Conservation (phyloP, 2,888 invertebrate genomes). For the Cyclophora albipunctata region DNA sequence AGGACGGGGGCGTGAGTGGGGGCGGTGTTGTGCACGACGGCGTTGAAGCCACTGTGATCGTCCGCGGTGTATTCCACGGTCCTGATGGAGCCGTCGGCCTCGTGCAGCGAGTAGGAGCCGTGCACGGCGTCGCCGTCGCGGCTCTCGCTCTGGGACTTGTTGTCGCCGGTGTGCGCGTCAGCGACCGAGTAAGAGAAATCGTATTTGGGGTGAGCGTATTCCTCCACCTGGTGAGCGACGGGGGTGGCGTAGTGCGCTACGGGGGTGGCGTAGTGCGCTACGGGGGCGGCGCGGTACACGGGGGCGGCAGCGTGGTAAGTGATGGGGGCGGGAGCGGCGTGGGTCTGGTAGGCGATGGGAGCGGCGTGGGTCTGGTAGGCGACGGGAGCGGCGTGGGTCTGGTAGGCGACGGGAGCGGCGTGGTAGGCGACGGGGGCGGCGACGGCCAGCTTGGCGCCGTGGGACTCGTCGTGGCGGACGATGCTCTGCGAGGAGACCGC, state of each 20-base stretch:
- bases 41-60: constrained; percentile 63
- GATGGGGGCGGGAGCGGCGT: constrained; percentile 25
- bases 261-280: constrained; percentile 26
- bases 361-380: constrained; percentile 13
- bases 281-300: constrained; percentile 1
- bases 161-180: constrained; percentile 70
- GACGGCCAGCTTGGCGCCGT: constrained; percentile 19
- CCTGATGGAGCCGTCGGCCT: constrained; percentile 71
- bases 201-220: constrained; percentile 65
- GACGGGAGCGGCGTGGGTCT: constrained; percentile 33
- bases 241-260: constrained; percentile 32
- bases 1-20: constrained; percentile 23
- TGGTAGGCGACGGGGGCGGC: constrained; percentile 25
- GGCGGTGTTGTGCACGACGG: constrained; percentile 52
- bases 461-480: constrained; percentile 49
- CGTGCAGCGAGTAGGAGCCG: constrained; percentile 62
- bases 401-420: constrained; percentile 40
- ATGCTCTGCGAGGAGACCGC: constrained; percentile 56
- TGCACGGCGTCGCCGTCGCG: constrained; percentile 78
- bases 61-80: constrained; percentile 72
- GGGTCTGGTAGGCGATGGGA: constrained; percentile 16
- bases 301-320: constrained; percentile 19
- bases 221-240: constrained; percentile 15
- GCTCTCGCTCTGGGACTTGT: constrained; percentile 75
- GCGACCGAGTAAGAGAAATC: constrained; percentile 67